phyloP scores from a whole-genome alignment of 1,140 invertebrate genomes.

The Thaumetopoea pityocampa region DNA sequence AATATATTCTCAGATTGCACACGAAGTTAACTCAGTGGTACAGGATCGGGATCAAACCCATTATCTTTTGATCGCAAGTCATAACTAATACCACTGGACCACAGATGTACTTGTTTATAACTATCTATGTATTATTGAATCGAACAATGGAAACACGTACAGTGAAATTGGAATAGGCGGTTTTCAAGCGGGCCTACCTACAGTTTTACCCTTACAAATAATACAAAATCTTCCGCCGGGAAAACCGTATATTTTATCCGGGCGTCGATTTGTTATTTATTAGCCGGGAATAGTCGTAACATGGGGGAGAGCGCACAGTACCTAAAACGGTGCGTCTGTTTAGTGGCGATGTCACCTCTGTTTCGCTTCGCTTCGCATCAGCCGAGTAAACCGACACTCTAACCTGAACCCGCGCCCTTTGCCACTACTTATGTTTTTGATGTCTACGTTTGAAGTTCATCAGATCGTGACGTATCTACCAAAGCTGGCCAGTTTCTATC shows the following conservation, averaged over 20 bases:
- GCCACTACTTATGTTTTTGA: conserved; percentile 19
- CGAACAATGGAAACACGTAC: conserved; percentile 18
- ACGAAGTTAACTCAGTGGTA: too few species aligned
- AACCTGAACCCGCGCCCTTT: conserved; percentile 32
- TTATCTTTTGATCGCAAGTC: too few species aligned
- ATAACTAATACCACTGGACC: too few species aligned
- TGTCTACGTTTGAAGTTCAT: conserved; percentile 20
- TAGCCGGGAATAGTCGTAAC: conserved; percentile 68
- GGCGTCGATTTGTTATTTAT: conserved; percentile 74
- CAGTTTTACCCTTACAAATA: conserved; percentile 32
- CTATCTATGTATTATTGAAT: conserved; percentile 19
- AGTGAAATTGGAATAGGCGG: conserved; percentile 29
- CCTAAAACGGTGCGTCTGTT: conserved; percentile 61
- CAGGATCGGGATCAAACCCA: too few species aligned
- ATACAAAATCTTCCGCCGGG: conserved; percentile 46
- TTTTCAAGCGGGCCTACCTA: conserved; percentile 41
- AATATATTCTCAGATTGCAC: too few species aligned
- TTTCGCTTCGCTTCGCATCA: conserved; percentile 43
- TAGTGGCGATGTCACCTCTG: conserved; percentile 56
- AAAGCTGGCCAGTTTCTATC: conserved; percentile 28
- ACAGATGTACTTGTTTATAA: conserved; percentile 32
- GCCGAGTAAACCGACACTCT: conserved; percentile 31
- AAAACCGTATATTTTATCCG: conserved; percentile 68
- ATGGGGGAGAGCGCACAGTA: conserved; percentile 59
- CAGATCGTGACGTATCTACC: conserved; percentile 32